Evolutionary conservation across 2,113 vertebrate genomes (phyloP).

Genomic region (Heterochromis multidens): DNA sequence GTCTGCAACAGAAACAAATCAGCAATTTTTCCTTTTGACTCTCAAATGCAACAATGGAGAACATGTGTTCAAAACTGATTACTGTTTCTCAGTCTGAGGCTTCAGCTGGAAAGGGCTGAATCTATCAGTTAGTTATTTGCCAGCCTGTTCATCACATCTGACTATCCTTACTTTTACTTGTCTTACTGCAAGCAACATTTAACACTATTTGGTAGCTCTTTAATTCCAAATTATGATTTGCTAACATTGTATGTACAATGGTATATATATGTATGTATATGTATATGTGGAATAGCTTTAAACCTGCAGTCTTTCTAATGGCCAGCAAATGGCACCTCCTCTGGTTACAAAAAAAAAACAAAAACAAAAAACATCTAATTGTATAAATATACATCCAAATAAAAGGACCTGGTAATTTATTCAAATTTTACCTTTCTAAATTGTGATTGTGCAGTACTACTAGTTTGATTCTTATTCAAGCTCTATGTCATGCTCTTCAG

Average conservation of each 20-base stretch:
- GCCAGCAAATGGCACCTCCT: too few relatives aligned
- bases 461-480: background rate
- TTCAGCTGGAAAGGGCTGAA: too few relatives aligned
- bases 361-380: too few relatives aligned
- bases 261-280: too few relatives aligned
- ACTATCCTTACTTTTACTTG: rapidly evolving
- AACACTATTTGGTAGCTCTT: background rate
- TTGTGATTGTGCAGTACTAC: background rate
- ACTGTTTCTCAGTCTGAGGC: background rate
- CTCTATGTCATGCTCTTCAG: too few relatives aligned
- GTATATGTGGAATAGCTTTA: too few relatives aligned
- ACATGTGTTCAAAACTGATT: background rate
- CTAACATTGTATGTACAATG: background rate
- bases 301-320: background rate
- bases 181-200: background rate
- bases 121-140: background rate
- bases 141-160: too few relatives aligned
- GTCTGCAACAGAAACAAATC: background rate
- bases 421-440: background rate
- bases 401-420: background rate
- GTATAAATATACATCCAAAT: background rate
- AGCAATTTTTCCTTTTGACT: background rate
- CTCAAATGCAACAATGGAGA: background rate
- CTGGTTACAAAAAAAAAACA: too few relatives aligned
- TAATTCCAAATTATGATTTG: background rate